Evolutionary conservation across 2,888 invertebrate species (phyloP), one percentile per base, ranked within the genome.

Genomic region (Mimachlamys varia): DNA sequence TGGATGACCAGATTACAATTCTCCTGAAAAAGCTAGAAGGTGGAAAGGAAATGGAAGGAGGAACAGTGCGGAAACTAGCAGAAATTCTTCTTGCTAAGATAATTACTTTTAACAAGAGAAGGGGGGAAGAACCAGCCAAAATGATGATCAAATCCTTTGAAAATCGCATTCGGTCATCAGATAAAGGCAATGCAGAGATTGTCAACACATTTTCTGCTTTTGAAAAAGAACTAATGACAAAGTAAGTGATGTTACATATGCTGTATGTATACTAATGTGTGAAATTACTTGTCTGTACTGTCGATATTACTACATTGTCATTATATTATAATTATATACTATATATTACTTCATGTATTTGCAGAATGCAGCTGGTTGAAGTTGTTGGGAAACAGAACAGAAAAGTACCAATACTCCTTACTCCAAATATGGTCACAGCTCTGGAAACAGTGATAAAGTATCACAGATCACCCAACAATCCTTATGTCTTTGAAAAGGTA

Each of bases 61-160:
- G 53, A 88, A 37, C 88, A 88, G 37, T 88, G 90, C 53, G 88
- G 76, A 37, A 88, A 89, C 37, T 90, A 37, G 90, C 90, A 89
- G 90, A 90, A 19, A 55, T 90, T 37, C 87, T 88, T 33, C 58
- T 90, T 37, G 87, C 55, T 53, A 90, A 76, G 37, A 87, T 90
- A 19, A 49, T 90, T 17, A n/a, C 62, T 37, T 55, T 90, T 37
- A 90, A 90, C 88, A 90, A 90, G 53, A 49, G 90, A n/a, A n/a
- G n/a, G n/a, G n/a, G n/a, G n/a, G n/a, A n/a, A n/a, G n/a, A 88
- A 88, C 88, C 88, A 88, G 88, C 88, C 0, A 88, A 88, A 88
- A 88, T 88, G 88, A 37, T 88, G 88, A 4, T 88, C 17, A 44
- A 88, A 88, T 88, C 88, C 4, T 88, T 38, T 37, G 44, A 88